Evolutionary conservation across 2,113 vertebrate species (phyloP), one percentile per base, ranked within the genome.

Genomic region (Salvelinus alpinus): DNA sequence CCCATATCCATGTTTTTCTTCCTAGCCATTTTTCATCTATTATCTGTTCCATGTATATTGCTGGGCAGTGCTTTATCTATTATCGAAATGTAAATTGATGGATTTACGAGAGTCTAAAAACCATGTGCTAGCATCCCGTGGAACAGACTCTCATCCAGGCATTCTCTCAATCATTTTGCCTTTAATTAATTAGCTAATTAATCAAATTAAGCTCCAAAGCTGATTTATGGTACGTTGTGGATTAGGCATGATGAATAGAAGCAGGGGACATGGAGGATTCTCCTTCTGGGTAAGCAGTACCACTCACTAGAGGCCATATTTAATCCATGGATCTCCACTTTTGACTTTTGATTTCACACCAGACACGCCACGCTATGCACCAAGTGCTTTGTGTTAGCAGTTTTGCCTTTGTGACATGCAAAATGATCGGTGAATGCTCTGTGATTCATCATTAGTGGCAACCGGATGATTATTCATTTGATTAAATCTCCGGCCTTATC

Each of bases 151-250:
- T 74, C 27, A 70, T 9, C 14, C 54, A 72, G 60, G 9, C 72
- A 47, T 82, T 85, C 27, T 64, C 51, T 84, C 44, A 78, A 73
- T 86, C 81, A 74, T 44, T 13, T 22, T n/a, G n/a, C 48, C 59
- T 65, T 77, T 80, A 85, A 87, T 88, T 86, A 87, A 86, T 85
- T 77, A 81, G 74, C 74, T 80, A 82, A 89, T 89, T 75, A 84
- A 84, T 88, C 59, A 76, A 85, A 84, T 91, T 82, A 85, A 48
- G 29, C 54, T 64, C 60, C 6, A n/a, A 80, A 87, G 79, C 81
- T 70, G 70, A 85, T 90, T 87, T 70, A 81, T 85, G 69, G 72
- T 6, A 0, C 54, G 64, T 72, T 66, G 83, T 88, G 69, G 68
- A 76, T 88, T 82, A 78, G 47, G 80, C 82, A 79, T 82, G 72